phyloP scores from a whole-genome alignment of 2,888 invertebrate species.

The Minunthozetes semirufus region DNA sequence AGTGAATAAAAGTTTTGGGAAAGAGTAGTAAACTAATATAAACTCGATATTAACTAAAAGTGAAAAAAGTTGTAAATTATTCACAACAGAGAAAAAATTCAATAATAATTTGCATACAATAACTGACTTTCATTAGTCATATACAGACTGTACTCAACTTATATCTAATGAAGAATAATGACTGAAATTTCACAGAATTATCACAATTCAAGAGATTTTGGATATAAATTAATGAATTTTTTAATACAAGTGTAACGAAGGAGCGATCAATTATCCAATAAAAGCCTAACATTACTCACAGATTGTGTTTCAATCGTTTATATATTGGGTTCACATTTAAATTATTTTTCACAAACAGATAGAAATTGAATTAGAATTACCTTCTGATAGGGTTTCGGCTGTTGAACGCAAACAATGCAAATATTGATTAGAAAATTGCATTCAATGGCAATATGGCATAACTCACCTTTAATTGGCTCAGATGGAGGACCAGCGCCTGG shows the following conservation, averaged over 20 bases:
- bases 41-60: background rate
- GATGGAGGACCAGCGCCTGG: slow-evolving; percentile 41
- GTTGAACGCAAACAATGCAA: background rate
- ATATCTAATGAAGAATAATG: background rate
- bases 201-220: background rate
- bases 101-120: slow-evolving; percentile 7
- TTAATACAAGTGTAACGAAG: background rate
- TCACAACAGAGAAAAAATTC: slow-evolving; percentile 1
- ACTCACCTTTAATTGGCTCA: slow-evolving; percentile 36
- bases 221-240: background rate
- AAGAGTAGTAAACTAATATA: no score
- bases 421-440: background rate
- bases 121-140: background rate
- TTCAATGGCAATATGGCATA: background rate
- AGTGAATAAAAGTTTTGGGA: no score
- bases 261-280: background rate
- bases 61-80: background rate
- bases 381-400: slow-evolving; percentile 8
- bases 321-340: background rate
- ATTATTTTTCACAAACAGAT: background rate
- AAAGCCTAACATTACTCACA: background rate
- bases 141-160: background rate
- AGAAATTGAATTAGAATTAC: background rate
- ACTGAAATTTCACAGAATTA: background rate
- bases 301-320: background rate